phyloP scores from a whole-genome alignment of 2,888 invertebrate species.

The Cecidostiba fungosa region DNA sequence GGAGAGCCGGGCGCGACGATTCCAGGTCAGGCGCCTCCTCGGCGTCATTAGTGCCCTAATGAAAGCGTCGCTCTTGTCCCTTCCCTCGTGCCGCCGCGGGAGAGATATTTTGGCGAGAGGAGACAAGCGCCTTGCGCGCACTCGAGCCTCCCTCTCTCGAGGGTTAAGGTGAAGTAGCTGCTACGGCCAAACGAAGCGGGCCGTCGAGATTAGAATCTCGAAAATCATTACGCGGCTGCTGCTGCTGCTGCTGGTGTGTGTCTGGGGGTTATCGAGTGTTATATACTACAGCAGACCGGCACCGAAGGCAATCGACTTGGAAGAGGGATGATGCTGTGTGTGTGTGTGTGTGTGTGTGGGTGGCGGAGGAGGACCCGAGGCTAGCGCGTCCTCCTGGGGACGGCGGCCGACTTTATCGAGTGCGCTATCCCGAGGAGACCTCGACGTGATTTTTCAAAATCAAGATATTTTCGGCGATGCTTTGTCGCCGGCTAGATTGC shows the following conservation, averaged over 20 bases:
- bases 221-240: conserved; percentile 72
- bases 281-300: conserved; percentile 61
- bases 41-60: conserved; percentile 59
- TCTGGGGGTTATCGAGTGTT: conserved; percentile 16
- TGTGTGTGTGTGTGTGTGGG: background rate
- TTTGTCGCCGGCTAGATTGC: conserved; percentile 28
- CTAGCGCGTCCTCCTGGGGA: conserved; percentile 13
- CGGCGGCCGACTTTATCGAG: conserved; percentile 37
- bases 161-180: conserved; percentile 43
- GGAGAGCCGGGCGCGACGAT: conserved; percentile 33
- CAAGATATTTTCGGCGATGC: conserved; percentile 51
- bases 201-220: conserved; percentile 75
- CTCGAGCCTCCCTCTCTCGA: background rate
- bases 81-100: conserved; percentile 32
- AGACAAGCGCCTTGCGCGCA: conserved; percentile 27
- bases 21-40: conserved; percentile 47
- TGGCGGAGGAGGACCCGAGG: background rate
- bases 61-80: conserved; percentile 36
- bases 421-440: conserved; percentile 10
- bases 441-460: conserved; percentile 59
- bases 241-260: background rate
- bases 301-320: conserved; percentile 66
- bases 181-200: conserved; percentile 69
- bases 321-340: conserved; percentile 46
- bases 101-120: conserved; percentile 26